These are phyloP conservation scores for Gymnocephalus cernua DNA, from an alignment of 2,113 vertebrate genomes.

Conservation along the genomic window DNA sequence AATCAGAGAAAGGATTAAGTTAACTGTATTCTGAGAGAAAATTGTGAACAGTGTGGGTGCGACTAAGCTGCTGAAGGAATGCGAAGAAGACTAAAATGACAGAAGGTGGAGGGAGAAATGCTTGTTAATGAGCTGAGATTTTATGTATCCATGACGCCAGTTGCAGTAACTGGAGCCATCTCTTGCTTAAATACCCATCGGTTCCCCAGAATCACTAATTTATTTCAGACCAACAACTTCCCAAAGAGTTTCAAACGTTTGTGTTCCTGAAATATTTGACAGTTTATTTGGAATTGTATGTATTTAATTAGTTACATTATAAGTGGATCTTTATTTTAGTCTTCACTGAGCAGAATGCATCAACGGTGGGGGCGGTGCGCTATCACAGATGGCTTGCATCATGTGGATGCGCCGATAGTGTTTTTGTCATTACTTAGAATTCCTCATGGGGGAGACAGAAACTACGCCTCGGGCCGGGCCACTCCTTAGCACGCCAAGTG, in stretches of 20 bases:
- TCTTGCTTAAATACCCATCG: background rate
- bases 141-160: constrained; percentile 15
- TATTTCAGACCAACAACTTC: background rate
- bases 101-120: constrained; percentile 3
- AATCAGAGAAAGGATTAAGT: constrained; percentile 4
- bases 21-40: background rate
- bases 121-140: constrained; percentile 26
- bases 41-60: constrained; percentile 8
- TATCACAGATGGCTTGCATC: too few relatives aligned
- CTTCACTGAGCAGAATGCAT: background rate
- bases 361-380: too few relatives aligned
- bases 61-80: background rate
- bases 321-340: background rate
- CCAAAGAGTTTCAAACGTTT: too few relatives aligned
- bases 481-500: too few relatives aligned
- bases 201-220: background rate
- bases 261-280: background rate
- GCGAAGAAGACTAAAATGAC: constrained; percentile 3
- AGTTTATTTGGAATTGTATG: background rate
- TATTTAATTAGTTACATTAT: background rate
- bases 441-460: too few relatives aligned
- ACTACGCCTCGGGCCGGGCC: too few relatives aligned
- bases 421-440: too few relatives aligned
- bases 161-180: constrained; percentile 3
- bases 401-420: too few relatives aligned